Conservation (phyloP, 2,113 vertebrate species). For the Cheirogaleus medius region DNA sequence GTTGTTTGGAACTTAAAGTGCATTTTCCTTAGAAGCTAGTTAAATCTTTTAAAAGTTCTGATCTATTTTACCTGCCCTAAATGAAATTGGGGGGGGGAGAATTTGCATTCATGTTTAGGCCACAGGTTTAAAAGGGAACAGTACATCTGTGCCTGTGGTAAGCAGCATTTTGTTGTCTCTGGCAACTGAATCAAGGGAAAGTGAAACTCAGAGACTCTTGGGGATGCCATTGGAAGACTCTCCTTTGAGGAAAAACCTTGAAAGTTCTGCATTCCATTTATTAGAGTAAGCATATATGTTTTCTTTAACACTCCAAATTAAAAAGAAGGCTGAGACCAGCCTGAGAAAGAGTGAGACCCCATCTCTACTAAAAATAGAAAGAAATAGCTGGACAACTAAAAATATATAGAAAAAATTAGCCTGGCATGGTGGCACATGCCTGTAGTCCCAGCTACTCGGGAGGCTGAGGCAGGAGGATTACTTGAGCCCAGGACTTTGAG, state of each 20-base stretch:
- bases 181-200: background rate
- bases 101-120: background rate
- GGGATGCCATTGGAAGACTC: background rate
- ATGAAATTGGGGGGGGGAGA: background rate
- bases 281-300: background rate
- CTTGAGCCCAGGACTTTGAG: no score
- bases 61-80: background rate
- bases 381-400: no score
- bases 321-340: background rate
- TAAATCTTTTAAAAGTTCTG: background rate
- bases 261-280: background rate
- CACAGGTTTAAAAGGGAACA: background rate
- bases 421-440: no score
- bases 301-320: background rate
- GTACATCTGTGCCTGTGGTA: background rate
- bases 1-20: background rate
- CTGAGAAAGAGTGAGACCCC: no score
- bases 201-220: background rate
- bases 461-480: no score
- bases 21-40: background rate
- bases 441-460: no score
- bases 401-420: no score
- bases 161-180: background rate
- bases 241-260: background rate
- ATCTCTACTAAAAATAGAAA: no score